Conservation (phyloP, 2,888 invertebrate genomes). For the Onchidella celtica region DNA sequence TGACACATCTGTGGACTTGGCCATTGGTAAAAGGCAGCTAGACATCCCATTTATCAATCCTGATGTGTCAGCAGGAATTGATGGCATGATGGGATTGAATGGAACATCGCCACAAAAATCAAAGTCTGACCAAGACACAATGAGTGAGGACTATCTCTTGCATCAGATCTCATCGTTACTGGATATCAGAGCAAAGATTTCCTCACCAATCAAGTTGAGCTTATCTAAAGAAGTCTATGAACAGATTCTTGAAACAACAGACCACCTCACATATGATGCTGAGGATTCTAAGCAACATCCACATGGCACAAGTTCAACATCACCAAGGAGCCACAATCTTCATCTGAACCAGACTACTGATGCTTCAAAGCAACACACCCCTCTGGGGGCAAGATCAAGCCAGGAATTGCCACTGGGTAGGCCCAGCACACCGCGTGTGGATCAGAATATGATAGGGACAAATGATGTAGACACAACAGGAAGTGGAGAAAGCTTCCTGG, state of each 20-base stretch:
- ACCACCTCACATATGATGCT: constrained; percentile 72
- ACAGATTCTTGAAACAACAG: constrained; percentile 85
- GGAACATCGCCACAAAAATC: constrained; percentile 15
- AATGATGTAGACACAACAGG: background rate
- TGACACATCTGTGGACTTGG: constrained; percentile 90
- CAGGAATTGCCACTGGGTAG: background rate
- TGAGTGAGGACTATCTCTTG: constrained; percentile 1
- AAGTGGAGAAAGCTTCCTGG: constrained; percentile 54
- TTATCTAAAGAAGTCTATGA: constrained; percentile 93
- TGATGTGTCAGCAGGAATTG: constrained; percentile 22
- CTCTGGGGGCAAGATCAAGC: background rate
- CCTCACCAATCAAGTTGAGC: constrained; percentile 91
- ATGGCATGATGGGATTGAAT: constrained; percentile 20
- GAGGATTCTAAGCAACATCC: constrained; percentile 37
- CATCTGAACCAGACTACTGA: background rate
- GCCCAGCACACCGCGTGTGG: background rate
- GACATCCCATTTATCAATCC: constrained; percentile 64
- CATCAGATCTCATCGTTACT: constrained; percentile 62
- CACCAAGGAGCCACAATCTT: background rate
- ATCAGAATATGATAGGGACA: background rate
- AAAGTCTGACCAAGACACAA: background rate
- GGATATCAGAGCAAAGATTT: constrained; percentile 88
- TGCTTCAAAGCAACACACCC: background rate
- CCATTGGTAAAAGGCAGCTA: constrained; percentile 82
- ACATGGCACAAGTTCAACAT: background rate